A percentile compares a stretch with the other conserved stretches of the same genome.
Conservation (phyloP, 2,888 invertebrate genomes). For the Parnassius apollo region DNA sequence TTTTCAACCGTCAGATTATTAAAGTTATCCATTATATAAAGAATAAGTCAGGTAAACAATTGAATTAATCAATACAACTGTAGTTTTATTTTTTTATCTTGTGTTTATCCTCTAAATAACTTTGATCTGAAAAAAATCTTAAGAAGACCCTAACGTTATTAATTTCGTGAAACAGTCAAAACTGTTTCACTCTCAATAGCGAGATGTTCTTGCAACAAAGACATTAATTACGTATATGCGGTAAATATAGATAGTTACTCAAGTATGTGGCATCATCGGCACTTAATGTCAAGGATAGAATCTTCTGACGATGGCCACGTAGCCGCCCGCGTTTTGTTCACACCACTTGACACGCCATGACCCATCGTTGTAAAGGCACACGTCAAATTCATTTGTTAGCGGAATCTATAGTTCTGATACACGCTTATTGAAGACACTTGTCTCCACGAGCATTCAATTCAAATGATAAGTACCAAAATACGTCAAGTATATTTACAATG, state of each 20-base stretch:
- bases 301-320: conserved; percentile 28
- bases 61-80: too few relatives aligned
- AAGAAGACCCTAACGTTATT: too few relatives aligned
- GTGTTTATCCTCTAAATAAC: too few relatives aligned
- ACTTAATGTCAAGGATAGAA: conserved; percentile 40
- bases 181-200: neutral
- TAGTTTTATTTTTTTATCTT: too few relatives aligned
- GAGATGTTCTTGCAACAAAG: conserved; percentile 29
- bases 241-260: conserved; percentile 32
- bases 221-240: conserved; percentile 33
- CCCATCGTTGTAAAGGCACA: conserved; percentile 20
- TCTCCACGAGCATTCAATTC: neutral
- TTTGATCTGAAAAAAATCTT: too few relatives aligned
- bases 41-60: too few relatives aligned
- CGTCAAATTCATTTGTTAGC: conserved; percentile 20
- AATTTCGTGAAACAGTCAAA: conserved; percentile 1
- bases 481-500: too few relatives aligned
- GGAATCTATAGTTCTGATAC: conserved; percentile 27
- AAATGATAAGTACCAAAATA: too few relatives aligned
- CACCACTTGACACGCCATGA: conserved; percentile 36
- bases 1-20: too few relatives aligned
- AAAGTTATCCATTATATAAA: too few relatives aligned
- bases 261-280: conserved; percentile 30
- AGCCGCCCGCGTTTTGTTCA: conserved; percentile 26
- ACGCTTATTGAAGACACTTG: neutral